Evolutionary conservation across 2,888 invertebrate genomes (phyloP), one percentile per base, ranked within the genome.

Genomic region (Acleris cristana): DNA sequence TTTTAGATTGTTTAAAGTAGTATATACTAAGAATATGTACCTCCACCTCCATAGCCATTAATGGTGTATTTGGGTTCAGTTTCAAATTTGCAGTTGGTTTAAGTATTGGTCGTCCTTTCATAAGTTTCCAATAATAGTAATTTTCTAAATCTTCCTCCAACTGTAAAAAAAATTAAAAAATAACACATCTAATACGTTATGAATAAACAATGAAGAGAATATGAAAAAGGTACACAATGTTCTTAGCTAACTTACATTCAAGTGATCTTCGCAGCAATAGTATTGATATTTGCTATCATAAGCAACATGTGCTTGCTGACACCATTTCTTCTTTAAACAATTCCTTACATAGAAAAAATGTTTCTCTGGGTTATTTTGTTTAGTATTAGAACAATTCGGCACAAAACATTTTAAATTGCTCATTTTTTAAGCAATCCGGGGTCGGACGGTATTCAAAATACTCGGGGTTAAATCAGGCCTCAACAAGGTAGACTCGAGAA

Each of bases 111-210:
- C 45, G 44, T 16, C 48, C 58, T 30, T 59, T 59, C 58, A 59
- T 59, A 14, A 59, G 7, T 45, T 49, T 57, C 45, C 21, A 57
- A 16, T 57, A 45, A 14, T 57, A 23, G 14, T 57, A 57, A 7
- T 57, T 57, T 57, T 58, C 58, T 26, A 58, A 58, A 45, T 45
- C 58, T 58, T 58, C 58, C 18, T 59, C 30, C 30, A 59, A 21
- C 58, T 59, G 58, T 49, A 16, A 59, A 59, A 48, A 18, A 26
- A 59, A 49, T 49, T 49, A 49, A 44, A 45, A 30, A 30, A 30
- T 30, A 30, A 30, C 26, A 30, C 26, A 30, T 30, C 26, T 30
- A 30, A 30, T 30, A 30, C 26, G 7, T 30, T 30, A 30, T 30
- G 26, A 30, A 30, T 30, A 30, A 30, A 30, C 6, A 30, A 7